A percentile compares a stretch with the other conserved stretches of the same genome.
phyloP scores from a whole-genome alignment of 2,113 vertebrate species.

The Antennarius striatus region DNA sequence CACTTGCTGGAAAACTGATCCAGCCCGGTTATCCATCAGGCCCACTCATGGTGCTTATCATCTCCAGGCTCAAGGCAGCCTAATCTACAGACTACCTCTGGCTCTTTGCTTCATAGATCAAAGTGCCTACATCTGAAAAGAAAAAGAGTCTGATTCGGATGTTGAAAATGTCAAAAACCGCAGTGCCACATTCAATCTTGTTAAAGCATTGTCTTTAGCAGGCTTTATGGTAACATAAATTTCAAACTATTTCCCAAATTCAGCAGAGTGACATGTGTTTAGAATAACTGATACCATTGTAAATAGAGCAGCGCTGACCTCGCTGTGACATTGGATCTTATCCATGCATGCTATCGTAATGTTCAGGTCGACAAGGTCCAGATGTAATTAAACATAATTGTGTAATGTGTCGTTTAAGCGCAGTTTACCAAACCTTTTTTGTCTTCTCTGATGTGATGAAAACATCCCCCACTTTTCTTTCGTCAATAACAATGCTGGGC shows the following conservation, averaged over 20 bases:
- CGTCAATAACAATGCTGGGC: conserved; percentile 42
- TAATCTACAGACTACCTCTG: conserved; percentile 41
- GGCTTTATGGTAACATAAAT: conserved; percentile 49
- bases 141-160: conserved; percentile 35
- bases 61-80: conserved; percentile 39
- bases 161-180: conserved; percentile 41
- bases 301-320: conserved; percentile 61
- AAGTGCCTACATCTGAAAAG: conserved; percentile 43
- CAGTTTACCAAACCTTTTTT: conserved; percentile 41
- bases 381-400: conserved; percentile 49
- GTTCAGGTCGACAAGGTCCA: conserved; percentile 35
- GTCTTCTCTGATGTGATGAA: conserved; percentile 44
- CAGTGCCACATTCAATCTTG: conserved; percentile 50
- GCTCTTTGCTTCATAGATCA: conserved; percentile 54
- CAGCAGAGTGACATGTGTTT: conserved; percentile 57
- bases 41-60: conserved; percentile 38
- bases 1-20: conserved; percentile 63
- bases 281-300: conserved; percentile 58
- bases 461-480: conserved; percentile 15
- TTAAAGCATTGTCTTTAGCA: conserved; percentile 50
- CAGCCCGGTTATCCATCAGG: conserved; percentile 61
- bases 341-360: conserved; percentile 24
- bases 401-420: conserved; percentile 45
- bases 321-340: conserved; percentile 41
- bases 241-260: conserved; percentile 38